Evolutionary conservation across 2,113 vertebrate genomes (phyloP), one percentile per base, ranked within the genome.

Genomic region (Halcyon senegalensis): DNA sequence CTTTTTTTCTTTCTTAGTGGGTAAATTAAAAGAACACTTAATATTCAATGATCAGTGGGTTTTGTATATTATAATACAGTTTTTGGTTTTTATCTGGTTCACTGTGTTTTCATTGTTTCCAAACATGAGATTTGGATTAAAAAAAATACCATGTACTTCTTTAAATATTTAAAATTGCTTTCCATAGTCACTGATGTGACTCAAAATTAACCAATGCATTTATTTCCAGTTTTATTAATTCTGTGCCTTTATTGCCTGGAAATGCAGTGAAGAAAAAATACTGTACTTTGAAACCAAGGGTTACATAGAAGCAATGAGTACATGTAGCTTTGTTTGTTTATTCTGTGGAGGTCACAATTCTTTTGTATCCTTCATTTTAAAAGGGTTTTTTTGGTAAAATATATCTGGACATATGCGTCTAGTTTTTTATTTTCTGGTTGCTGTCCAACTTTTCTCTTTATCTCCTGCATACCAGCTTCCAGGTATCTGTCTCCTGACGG

Each of bases 401-500:
- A 20, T 96, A 88, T 92, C 64, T 93, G 90, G 74, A 90, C 87
- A 78, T 59, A 68, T 1, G 4, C 25, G 86, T 93, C 79, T 92
- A 67, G 44, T 80, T 97, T 97, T 95, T 94, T 64, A 67, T 79
- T 95, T 97, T 94, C 72, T 94, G 88, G 74, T 93, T 95, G 80
- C 87, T 97, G 79, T 96, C 94, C 97, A 93, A 81, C 60, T 96
- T 85, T 86, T 76, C 95, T 97, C 96, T 98, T 97, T 98, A 98
- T 98, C 98, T 98, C 96, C 96, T 95, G 90, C 94, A 89, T 89
- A 94, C 79, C 96, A 98, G 97, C 97, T 98, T 97, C 97, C 96
- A 98, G 96, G 97, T 98, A 97, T 97, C 97, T 98, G 98, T 98
- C 97, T 89, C 98, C 97, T 98, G 98, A 98, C 85, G 72, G 98